phyloP scores from a whole-genome alignment of 1,140 invertebrate species.

The Drosophila grimshawi region DNA sequence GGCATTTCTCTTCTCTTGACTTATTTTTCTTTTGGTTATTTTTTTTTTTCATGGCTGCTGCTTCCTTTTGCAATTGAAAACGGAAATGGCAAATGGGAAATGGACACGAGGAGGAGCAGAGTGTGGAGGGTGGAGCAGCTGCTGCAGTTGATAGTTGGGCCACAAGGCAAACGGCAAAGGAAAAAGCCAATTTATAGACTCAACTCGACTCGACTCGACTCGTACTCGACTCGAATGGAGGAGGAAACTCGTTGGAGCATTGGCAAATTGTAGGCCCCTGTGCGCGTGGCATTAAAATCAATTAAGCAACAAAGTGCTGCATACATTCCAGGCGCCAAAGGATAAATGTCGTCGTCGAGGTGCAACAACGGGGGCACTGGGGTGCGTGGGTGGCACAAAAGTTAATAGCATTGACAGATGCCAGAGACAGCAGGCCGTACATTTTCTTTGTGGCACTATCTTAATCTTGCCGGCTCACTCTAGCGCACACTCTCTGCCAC shows the following conservation, averaged over 20 bases:
- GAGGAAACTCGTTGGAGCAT: slow-evolving; percentile 11
- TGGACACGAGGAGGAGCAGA: slow-evolving; percentile 3
- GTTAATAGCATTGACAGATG: slow-evolving; percentile 80
- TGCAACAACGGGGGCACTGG: slow-evolving; percentile 16
- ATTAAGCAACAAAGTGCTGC: slow-evolving; percentile 81
- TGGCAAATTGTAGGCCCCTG: slow-evolving; percentile 58
- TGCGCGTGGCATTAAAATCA: slow-evolving; percentile 75
- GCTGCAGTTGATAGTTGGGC: slow-evolving; percentile 22
- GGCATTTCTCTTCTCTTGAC: slow-evolving; percentile 61
- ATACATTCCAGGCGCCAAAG: slow-evolving; percentile 63
- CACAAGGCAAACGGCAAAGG: slow-evolving; percentile 47
- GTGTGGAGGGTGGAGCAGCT: not conserved
- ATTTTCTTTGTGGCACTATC: slow-evolving; percentile 40
- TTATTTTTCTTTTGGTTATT: slow-evolving; percentile 22
- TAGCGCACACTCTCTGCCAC: not conserved
- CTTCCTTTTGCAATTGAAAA: slow-evolving; percentile 76
- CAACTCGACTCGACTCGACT: slow-evolving; percentile 50
- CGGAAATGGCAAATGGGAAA: slow-evolving; percentile 78
- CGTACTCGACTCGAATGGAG: too few species aligned
- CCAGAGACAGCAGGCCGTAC: slow-evolving; percentile 51
- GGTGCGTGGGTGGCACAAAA: slow-evolving; percentile 37
- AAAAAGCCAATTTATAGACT: slow-evolving; percentile 80
- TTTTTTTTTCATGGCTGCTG: slow-evolving; percentile 27
- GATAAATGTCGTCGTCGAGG: slow-evolving; percentile 74
- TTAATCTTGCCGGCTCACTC: slow-evolving; percentile 24